phyloP scores from a whole-genome alignment of 2,113 vertebrate genomes.

The Clupea harengus region DNA sequence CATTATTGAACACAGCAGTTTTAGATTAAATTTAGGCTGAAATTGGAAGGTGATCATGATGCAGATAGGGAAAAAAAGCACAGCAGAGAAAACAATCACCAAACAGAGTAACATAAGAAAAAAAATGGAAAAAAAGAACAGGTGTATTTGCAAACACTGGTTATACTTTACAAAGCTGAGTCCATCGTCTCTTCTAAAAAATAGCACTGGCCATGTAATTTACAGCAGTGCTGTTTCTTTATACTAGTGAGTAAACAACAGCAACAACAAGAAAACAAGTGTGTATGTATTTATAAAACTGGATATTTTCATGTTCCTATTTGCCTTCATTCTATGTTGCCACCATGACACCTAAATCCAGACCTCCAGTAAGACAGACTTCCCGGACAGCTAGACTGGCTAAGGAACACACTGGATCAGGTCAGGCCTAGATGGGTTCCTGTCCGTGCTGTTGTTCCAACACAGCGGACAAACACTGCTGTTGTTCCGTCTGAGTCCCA shows the following conservation, averaged over 20 bases:
- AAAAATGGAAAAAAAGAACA: neutral
- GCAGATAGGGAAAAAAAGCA: neutral
- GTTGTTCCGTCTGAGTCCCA: neutral
- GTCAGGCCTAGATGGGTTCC: neutral
- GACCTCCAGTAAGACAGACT: neutral
- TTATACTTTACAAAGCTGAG: conserved; percentile 11
- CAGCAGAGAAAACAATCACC: neutral
- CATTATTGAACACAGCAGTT: conserved; percentile 36
- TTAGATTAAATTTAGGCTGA: conserved; percentile 23
- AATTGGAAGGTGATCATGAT: conserved; percentile 27
- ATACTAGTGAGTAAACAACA: neutral
- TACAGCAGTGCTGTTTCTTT: neutral
- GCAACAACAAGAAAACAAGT: neutral
- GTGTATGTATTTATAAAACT: neutral
- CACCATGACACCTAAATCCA: neutral
- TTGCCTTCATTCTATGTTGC: neutral
- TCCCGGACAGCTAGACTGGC: neutral
- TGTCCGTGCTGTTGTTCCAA: neutral
- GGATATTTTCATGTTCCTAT: neutral
- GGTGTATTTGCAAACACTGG: neutral
- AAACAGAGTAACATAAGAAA: neutral
- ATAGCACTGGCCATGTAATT: neutral
- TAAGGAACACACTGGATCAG: neutral
- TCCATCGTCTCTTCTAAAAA: neutral
- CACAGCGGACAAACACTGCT: neutral